Base-by-base conservation (phyloP, 2,113 vertebrate species). In the Ranitomeya imitator region DNA sequence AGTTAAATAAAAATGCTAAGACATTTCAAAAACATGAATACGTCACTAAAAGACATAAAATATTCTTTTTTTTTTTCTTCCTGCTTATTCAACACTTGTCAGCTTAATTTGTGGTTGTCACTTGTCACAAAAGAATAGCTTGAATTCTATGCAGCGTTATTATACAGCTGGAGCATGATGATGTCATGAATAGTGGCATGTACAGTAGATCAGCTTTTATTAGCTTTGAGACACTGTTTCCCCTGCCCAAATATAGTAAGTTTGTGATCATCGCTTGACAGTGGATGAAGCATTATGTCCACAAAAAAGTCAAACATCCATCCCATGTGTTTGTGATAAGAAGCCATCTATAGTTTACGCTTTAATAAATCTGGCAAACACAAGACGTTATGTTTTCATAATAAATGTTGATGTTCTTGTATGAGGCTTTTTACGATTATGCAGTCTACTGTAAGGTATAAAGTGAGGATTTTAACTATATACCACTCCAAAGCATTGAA, bases 51-150 rank as follows among this genome's bases (percentile, higher is more conserved):
- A 74, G 7, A 18, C 10, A 73, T 73, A 37, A 73, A 73, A 73
- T 73, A 73, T 73, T n/a, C 12, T 4, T 23, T 14, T 16, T 37
- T 16, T 37, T 73, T 73, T 19, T 21, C 52, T n/a, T 18, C 16
- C 3, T 51, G 37, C 73, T 76, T 76, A 76, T 76, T 51, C 73
- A 76, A 52, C 45, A 76, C 45, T 76, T 76, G 73, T 51, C 73
- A 76, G 73, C 73, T 52, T 76, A 76, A 76, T 76, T 52, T 51
- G 73, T 76, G 73, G 73, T 76, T 76, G 73, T 52, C 73, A 76
- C 51, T 76, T 21, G 37, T 52, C 16, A 76, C 8, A 52, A 76
- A 76, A 76, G 73, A 76, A 52, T 51, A 76, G 73, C 37, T 21
- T 76, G 73, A 51, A 76, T 76, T 52, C 71, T 51, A 15, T 31